phyloP scores from a whole-genome alignment of 2,888 invertebrate genomes.

The Microctonus hyperodae region DNA sequence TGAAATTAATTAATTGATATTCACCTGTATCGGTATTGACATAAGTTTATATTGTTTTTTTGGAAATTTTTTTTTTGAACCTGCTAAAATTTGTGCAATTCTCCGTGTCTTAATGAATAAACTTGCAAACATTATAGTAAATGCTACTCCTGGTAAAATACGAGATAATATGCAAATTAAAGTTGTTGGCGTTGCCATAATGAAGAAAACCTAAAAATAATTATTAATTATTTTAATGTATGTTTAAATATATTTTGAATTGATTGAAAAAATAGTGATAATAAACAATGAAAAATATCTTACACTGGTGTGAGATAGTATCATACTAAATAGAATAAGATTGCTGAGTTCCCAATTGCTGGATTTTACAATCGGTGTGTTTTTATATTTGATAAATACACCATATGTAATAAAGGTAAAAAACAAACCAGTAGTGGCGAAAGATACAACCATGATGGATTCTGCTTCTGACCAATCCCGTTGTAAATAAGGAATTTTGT shows the following conservation, averaged over 20 bases:
- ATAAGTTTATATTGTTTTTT: conserved; percentile 74
- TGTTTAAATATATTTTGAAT: background rate
- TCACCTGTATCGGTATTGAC: conserved; percentile 68
- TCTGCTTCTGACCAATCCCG: conserved; percentile 70
- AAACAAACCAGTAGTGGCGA: conserved; percentile 71
- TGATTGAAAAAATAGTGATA: background rate
- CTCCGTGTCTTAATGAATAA: conserved; percentile 80
- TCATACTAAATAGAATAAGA: conserved; percentile 71
- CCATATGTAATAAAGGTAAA: conserved; percentile 69
- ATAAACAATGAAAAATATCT: conserved; percentile 29
- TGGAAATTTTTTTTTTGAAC: conserved; percentile 75
- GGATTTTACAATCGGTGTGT: conserved; percentile 81
- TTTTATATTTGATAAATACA: conserved; percentile 72
- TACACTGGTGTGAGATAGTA: conserved; percentile 50
- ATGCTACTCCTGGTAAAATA: conserved; percentile 71
- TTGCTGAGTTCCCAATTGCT: conserved; percentile 74
- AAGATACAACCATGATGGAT: conserved; percentile 69
- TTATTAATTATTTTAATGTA: too few species aligned
- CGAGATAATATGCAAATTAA: conserved; percentile 69
- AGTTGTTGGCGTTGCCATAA: conserved; percentile 70
- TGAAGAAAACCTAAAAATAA: conserved; percentile 65
- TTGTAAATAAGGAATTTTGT: conserved; percentile 69
- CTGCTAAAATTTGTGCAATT: conserved; percentile 77
- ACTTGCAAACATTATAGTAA: conserved; percentile 78
- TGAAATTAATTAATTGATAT: conserved; percentile 17